Evolutionary conservation across 1,140 invertebrate species (phyloP).

Genomic region (Drosophila orena): DNA sequence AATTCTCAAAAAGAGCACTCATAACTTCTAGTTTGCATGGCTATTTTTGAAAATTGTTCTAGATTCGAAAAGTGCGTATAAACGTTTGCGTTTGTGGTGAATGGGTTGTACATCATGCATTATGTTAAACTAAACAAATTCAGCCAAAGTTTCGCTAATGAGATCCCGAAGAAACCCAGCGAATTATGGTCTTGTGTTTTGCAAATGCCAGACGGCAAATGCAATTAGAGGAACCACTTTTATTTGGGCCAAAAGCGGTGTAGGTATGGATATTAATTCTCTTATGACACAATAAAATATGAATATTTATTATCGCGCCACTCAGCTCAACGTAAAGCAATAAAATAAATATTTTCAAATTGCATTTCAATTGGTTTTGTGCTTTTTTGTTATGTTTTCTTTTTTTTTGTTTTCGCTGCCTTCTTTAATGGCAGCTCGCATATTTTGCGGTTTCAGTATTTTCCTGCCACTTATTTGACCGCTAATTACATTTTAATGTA

Average conservation of each 20-base stretch:
- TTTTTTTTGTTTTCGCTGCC: not conserved
- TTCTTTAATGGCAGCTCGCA: conserved; percentile 32
- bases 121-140: conserved; percentile 10
- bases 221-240: conserved; percentile 11
- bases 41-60: not conserved
- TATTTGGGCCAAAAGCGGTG: not conserved
- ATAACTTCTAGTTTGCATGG: no score
- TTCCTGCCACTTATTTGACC: conserved; percentile 65
- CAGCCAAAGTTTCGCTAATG: conserved; percentile 21
- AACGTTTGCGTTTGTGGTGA: not conserved
- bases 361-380: conserved; percentile 61
- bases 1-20: conserved; percentile 9
- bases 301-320: not conserved
- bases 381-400: not conserved
- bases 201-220: not conserved
- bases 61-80: not conserved
- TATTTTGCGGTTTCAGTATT: conserved; percentile 66
- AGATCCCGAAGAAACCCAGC: conserved; percentile 2
- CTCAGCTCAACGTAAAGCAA: conserved; percentile 15
- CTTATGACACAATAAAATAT: conserved; percentile 1
- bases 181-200: not conserved
- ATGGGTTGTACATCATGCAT: conserved; percentile 8
- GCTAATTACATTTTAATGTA: conserved; percentile 81
- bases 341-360: conserved; percentile 53
- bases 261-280: not conserved